A percentile compares a stretch with the other conserved stretches of the same genome.
phyloP scores from a whole-genome alignment of 2,113 vertebrate genomes.

The Ageneiosus marmoratus region DNA sequence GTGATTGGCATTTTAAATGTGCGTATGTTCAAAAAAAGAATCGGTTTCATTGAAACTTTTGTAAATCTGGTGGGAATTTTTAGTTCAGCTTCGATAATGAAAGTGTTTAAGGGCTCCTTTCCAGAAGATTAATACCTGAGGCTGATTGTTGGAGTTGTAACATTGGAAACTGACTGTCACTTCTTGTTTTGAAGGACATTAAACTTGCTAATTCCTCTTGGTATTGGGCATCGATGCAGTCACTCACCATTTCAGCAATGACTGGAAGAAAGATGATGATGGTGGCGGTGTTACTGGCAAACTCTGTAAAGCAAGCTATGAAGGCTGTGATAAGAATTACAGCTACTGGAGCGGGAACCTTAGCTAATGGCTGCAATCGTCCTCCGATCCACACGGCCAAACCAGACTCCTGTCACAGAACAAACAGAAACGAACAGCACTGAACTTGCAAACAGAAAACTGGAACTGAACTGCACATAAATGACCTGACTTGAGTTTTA shows the following conservation, averaged over 20 bases:
- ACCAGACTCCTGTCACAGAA: conserved; percentile 84
- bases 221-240: not conserved
- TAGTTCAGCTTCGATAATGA: not conserved
- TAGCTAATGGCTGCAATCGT: conserved; percentile 85
- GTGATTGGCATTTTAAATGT: not conserved
- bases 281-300: conserved; percentile 96
- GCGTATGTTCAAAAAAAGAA: not conserved
- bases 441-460: not conserved
- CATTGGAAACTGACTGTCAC: not conserved
- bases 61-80: not conserved
- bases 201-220: not conserved
- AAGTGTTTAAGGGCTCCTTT: not conserved
- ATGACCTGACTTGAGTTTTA: not conserved
- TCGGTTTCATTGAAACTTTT: not conserved
- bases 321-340: conserved; percentile 85
- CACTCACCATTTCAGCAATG: conserved; percentile 89
- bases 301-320: conserved; percentile 91
- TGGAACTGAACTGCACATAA: not conserved
- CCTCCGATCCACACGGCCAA: conserved; percentile 89
- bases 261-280: conserved; percentile 94
- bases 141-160: not conserved
- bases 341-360: conserved; percentile 80
- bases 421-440: conserved; percentile 9
- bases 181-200: not conserved
- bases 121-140: not conserved